Evolutionary conservation across 2,888 invertebrate species (phyloP), one percentile per base, ranked within the genome.

Genomic region (Lithophane socia): DNA sequence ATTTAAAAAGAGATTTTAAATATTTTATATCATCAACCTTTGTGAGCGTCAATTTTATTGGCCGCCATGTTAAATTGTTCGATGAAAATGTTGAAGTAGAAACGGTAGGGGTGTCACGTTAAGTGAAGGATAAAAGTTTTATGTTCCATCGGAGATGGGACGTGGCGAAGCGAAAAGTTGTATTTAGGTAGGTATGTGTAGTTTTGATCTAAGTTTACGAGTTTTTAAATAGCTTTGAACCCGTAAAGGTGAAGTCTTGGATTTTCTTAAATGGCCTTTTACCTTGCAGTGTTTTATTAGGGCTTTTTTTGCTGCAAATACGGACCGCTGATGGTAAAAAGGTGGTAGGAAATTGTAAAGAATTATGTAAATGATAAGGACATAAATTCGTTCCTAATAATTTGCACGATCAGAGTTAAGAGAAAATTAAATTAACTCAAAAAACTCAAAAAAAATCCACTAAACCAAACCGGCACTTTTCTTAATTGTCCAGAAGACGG

Each of bases 1-100:
- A 70, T 76, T 83, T 81, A 63, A 77, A 79, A 65, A 71, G 70
- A 60, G 12, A 77, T 63, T 77, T 49, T 29, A 42, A 44, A 54
- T 72, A 73, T 74, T 71, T 69, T 52, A 58, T 54, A 10, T 24
- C 60, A 68, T 73, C 60, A 69, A 68, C 73, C 24, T 83, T 80
- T 83, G 75, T 72, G 42, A 66, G 42, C 65, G 44, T 58, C 78
- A 54, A 66, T 75, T 85, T 85, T 78, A 85, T 82, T 77, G 56
- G 73, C 29, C 13, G 47, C 29, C 56, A 64, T 44, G 73, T 73
- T 74, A 67, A 68, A 82, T 68, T 77, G 67, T 74, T 71, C 37
- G 49, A 24, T 13, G 72, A 60, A 73, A 84, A 80, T 72, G 18
- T 74, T 84, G 49, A 63, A 73, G 63, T 60, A 44, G 4, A 65